Evolutionary conservation across 2,113 vertebrate species (phyloP), one percentile per base, ranked within the genome.

Genomic region (Lathamus discolor): DNA sequence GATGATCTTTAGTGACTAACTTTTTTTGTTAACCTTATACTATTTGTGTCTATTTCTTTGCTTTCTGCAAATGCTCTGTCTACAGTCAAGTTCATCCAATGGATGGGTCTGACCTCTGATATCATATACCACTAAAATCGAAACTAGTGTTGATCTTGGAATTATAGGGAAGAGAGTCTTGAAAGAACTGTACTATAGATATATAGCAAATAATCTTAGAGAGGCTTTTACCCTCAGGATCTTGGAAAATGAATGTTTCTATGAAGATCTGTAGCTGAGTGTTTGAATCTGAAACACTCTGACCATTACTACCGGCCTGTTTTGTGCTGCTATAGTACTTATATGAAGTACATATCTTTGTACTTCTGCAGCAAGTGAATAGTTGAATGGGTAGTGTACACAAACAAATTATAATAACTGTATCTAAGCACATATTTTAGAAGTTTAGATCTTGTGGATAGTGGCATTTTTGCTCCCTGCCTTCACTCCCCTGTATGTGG

Each of bases 401-500:
- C 39, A 68, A 68, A 24, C 23, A 79, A 77, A 24, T 52, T 68
- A 22, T 52, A 83, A n/a, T n/a, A 78, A 81, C 70, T n/a, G 3
- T 57, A 79, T n/a, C 13, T 54, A 75, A 73, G 17, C n/a, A 10
- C 51, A 1, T 48, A 66, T 81, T 76, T n/a, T n/a, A n/a, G n/a
- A 84, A 43, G 29, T 86, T 83, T 59, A 85, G 19, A 28, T 54
- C 43, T 61, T 77, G 27, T 72, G 78, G 44, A 70, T 31, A n/a
- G 17, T 19, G 20, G 11, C 20, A 10, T 17, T 76, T 74, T 87
- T 75, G 5, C 25, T 63, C 52, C 48, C 20, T 37, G 12, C 17
- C 35, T 73, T 89, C 37, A 63, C 12, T 5, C 4, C 24, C 5
- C 3, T 0, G 0, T 49, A 16, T 39, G 7, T 83, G 4, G 7